Evolutionary conservation across 2,797 vertebrate species (phyloP).

Genomic region (Neosalanx taihuensis): DNA sequence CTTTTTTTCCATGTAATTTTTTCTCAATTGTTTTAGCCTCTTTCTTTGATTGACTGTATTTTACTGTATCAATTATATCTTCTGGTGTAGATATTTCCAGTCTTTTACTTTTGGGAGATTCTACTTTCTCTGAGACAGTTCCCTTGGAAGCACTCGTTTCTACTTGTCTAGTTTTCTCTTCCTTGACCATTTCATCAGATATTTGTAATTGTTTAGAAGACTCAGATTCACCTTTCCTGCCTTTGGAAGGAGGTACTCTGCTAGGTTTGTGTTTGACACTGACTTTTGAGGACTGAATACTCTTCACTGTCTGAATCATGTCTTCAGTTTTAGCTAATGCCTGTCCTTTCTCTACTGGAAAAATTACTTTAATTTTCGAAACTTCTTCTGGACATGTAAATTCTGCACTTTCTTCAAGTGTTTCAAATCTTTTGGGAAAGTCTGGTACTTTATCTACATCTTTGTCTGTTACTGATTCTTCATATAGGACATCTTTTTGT

Average conservation of each 20-base stretch:
- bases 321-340: slow-evolving; percentile 11
- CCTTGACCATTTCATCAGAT: not conserved
- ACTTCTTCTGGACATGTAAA: not conserved
- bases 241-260: not conserved
- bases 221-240: not conserved
- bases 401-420: not conserved
- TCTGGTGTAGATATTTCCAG: not conserved
- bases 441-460: not conserved
- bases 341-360: not conserved
- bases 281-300: not conserved
- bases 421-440: not conserved
- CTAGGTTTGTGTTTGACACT: slow-evolving; percentile 5
- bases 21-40: not conserved
- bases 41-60: slow-evolving; percentile 1
- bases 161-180: not conserved
- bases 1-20: no score
- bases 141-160: not conserved
- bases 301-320: not conserved
- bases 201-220: not conserved
- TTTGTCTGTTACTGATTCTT: not conserved
- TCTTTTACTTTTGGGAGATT: not conserved
- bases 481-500: not conserved
- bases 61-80: not conserved
- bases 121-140: not conserved
- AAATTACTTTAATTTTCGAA: not conserved